Conservation (phyloP, 2,888 invertebrate species). For the Agriopis marginaria region DNA sequence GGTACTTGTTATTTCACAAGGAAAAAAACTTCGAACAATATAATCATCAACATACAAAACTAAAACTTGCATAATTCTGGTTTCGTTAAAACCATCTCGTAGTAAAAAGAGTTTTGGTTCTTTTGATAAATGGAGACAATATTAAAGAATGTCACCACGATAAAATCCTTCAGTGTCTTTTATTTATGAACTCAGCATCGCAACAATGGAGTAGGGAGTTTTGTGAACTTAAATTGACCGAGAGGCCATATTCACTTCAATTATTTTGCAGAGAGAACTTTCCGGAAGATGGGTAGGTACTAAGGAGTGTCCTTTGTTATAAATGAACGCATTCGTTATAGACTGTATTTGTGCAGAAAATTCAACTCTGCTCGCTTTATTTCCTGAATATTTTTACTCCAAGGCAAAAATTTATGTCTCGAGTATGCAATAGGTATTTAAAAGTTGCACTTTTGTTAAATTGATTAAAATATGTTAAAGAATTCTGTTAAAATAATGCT, state of each 20-base stretch:
- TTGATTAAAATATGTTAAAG: too few species aligned
- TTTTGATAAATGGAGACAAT: constrained; percentile 32
- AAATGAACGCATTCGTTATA: constrained; percentile 28
- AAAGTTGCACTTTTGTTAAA: too few species aligned
- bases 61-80: neutral
- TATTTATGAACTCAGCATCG: constrained; percentile 25
- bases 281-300: constrained; percentile 21
- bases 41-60: neutral
- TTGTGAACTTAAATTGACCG: constrained; percentile 33
- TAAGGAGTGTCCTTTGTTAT: constrained; percentile 33
- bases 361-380: constrained; percentile 10
- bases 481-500: too few species aligned
- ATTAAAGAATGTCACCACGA: constrained; percentile 32
- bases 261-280: constrained; percentile 27
- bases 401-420: neutral
- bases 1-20: neutral
- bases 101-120: constrained; percentile 17
- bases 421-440: neutral
- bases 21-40: neutral
- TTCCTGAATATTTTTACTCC: neutral
- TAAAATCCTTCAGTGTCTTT: constrained; percentile 28
- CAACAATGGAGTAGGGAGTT: constrained; percentile 15
- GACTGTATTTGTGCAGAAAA: constrained; percentile 21
- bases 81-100: constrained; percentile 18
- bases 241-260: constrained; percentile 33